Conservation (phyloP, 2,797 vertebrate species). For the Tenualosa ilisha region DNA sequence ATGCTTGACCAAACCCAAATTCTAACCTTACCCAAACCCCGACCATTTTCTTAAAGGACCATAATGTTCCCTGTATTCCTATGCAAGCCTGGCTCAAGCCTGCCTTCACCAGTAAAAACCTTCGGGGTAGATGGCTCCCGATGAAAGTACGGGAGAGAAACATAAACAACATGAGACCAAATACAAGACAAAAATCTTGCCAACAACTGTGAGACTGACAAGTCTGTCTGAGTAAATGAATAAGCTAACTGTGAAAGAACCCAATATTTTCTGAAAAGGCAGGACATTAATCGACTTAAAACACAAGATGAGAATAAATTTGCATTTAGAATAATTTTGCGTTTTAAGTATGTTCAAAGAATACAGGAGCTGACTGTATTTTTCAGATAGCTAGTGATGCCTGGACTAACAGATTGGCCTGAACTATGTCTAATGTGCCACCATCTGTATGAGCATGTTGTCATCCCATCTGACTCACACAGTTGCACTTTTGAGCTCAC, state of each 20-base stretch:
- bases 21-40: conserved; percentile 5
- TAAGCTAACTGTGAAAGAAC: neutral
- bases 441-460: neutral
- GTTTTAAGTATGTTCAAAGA: neutral
- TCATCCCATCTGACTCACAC: neutral
- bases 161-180: neutral
- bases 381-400: neutral
- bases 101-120: neutral
- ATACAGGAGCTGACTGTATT: neutral
- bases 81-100: neutral
- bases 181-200: neutral
- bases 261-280: neutral
- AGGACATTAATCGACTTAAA: neutral
- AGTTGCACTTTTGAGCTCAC: neutral
- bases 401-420: neutral
- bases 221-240: neutral
- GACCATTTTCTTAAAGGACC: neutral
- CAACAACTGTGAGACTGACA: neutral
- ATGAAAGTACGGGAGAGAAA: neutral
- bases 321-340: neutral
- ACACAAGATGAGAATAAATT: too few species aligned
- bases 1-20: conserved; percentile 20
- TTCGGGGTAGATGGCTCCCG: neutral
- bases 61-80: neutral
- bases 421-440: neutral